These are phyloP conservation scores for Pterocles orientalis DNA, from an alignment of 2,113 vertebrate genomes.

Conservation along the genomic window DNA sequence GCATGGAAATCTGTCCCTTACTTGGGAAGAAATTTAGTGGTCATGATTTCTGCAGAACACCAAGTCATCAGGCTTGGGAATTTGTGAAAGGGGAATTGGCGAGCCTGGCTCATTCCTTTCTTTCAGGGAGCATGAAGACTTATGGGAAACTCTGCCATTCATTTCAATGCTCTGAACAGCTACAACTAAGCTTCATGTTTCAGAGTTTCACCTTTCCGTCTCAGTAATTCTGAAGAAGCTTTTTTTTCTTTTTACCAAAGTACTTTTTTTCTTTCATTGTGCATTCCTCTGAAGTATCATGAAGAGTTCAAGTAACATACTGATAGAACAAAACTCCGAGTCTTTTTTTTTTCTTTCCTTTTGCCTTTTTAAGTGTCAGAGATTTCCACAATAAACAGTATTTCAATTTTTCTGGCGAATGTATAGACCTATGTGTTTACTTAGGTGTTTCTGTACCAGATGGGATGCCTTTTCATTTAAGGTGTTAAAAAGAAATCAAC, in stretches of 20 bases:
- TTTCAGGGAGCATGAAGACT: rapidly evolving
- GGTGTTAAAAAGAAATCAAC: not conserved
- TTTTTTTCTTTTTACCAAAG: not conserved
- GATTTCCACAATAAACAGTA: not conserved
- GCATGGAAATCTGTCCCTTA: not conserved
- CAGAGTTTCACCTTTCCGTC: not conserved
- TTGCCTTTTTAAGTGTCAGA: not conserved
- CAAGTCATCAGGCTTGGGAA: not conserved
- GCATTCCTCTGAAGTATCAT: not conserved
- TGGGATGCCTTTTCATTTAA: not conserved
- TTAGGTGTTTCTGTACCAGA: not conserved
- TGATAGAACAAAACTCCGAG: not conserved
- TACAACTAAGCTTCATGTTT: not conserved
- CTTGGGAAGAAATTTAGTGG: not conserved
- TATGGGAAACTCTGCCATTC: not conserved
- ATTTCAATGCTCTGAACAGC: not conserved
- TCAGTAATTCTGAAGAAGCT: not conserved
- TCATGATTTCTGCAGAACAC: not conserved
- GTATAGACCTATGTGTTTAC: not conserved
- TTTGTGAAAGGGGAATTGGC: not conserved
- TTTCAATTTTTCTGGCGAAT: not conserved
- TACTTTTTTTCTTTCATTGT: not conserved
- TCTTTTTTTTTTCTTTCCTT: not conserved
- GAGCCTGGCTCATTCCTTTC: not conserved
- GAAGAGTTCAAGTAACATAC: not conserved